Conservation (phyloP, 2,888 invertebrate species). For the Rhamphomyia laevipes region DNA sequence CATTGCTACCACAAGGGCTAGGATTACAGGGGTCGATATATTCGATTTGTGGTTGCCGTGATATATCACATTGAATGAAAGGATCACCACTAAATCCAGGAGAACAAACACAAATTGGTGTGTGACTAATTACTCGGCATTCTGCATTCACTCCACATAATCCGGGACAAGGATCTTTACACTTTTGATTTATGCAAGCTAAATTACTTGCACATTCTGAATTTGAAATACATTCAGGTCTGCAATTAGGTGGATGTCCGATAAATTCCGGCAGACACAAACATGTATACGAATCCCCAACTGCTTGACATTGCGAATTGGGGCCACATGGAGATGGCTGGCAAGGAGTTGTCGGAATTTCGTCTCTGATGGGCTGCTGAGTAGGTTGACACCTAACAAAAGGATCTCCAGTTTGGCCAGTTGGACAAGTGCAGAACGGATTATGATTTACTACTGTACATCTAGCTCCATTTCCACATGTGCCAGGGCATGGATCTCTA, state of each 20-base stretch:
- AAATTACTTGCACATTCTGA: conserved; percentile 61
- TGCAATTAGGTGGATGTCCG: conserved; percentile 64
- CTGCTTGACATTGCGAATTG: conserved; percentile 57
- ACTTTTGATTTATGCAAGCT: conserved; percentile 64
- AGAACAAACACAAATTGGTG: conserved; percentile 60
- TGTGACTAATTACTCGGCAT: conserved; percentile 44
- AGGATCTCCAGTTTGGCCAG: conserved; percentile 56
- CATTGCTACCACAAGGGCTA: conserved; percentile 67
- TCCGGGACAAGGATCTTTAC: conserved; percentile 57
- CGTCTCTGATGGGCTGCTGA: conserved; percentile 51
- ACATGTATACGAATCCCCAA: conserved; percentile 54
- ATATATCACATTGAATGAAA: conserved; percentile 45
- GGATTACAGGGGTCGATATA: conserved; percentile 49
- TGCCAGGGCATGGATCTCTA: conserved; percentile 59
- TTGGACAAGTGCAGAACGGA: conserved; percentile 57
- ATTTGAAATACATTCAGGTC: conserved; percentile 68
- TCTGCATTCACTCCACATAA: conserved; percentile 50
- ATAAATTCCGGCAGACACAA: conserved; percentile 55
- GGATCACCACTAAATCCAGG: conserved; percentile 57
- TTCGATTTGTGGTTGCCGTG: conserved; percentile 15
- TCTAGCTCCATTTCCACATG: conserved; percentile 54
- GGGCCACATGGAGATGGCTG: conserved; percentile 71
- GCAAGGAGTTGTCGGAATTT: conserved; percentile 42
- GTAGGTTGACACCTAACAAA: conserved; percentile 44
- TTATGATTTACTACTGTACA: conserved; percentile 61